Conservation (phyloP, 92 coral and sea anemone genomes). For the Bergia sp. region DNA sequence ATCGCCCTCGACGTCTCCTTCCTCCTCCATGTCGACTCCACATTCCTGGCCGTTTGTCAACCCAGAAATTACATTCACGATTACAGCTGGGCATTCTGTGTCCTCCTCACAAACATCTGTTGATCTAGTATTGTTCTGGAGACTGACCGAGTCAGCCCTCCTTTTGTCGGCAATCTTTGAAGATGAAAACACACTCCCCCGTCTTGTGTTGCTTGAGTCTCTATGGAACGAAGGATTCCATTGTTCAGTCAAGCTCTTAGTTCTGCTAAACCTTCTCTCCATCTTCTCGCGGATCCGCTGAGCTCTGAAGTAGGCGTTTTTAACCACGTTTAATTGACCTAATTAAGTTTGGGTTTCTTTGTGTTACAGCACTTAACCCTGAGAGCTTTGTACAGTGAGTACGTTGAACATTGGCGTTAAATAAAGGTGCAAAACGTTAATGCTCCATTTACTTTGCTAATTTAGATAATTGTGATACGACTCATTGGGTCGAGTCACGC, state of each 20-base stretch:
- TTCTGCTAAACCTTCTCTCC: conserved; percentile 49
- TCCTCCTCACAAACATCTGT: conserved; percentile 26
- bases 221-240: conserved; percentile 62
- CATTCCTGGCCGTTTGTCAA: not conserved
- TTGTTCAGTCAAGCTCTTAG: conserved; percentile 29
- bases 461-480: conserved; percentile 40
- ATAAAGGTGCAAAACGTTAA: conserved; percentile 35
- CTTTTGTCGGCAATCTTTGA: conserved; percentile 50
- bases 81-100: conserved; percentile 72
- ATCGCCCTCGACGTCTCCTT: conserved; percentile 46
- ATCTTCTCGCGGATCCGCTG: not conserved
- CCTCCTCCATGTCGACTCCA: conserved; percentile 49
- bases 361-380: conserved; percentile 61
- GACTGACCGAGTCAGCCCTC: conserved; percentile 40
- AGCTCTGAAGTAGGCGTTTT: conserved; percentile 5
- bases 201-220: conserved; percentile 51
- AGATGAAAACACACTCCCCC: conserved; percentile 12
- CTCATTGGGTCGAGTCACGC: not conserved
- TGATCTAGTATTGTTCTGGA: conserved; percentile 49
- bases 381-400: conserved; percentile 54
- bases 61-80: conserved; percentile 73
- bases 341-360: conserved; percentile 38
- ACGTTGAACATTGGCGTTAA: conserved; percentile 25
- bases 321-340: not conserved
- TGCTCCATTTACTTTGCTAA: conserved; percentile 44